phyloP scores from a whole-genome alignment of 2,888 invertebrate genomes.

The Drosophila suboccidentalis region DNA sequence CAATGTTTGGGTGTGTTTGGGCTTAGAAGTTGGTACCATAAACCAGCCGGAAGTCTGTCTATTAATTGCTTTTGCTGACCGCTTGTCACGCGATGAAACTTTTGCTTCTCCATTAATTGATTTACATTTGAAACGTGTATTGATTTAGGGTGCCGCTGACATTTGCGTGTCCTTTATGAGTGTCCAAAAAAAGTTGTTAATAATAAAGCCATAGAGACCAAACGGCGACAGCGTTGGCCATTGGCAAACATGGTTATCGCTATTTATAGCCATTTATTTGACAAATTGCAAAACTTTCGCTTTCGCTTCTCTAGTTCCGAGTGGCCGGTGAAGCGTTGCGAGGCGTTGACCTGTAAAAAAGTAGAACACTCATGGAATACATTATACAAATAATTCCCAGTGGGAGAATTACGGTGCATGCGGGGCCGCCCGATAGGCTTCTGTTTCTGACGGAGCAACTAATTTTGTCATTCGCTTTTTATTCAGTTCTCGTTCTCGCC shows the following conservation, averaged over 20 bases:
- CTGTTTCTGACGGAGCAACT: background rate
- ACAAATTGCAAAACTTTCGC: slow-evolving; percentile 69
- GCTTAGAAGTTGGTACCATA: slow-evolving; percentile 6
- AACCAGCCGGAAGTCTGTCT: slow-evolving; percentile 51
- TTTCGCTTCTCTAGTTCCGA: slow-evolving; percentile 37
- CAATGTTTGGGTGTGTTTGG: slow-evolving; percentile 55
- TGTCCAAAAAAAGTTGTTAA: slow-evolving; percentile 10
- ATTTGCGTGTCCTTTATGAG: slow-evolving; percentile 58
- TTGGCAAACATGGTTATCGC: slow-evolving; percentile 37
- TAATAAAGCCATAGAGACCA: slow-evolving; percentile 38
- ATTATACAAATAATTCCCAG: slow-evolving; percentile 59
- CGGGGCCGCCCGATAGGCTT: background rate
- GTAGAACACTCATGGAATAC: slow-evolving; percentile 59
- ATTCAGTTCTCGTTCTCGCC: background rate
- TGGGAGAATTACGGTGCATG: slow-evolving; percentile 16
- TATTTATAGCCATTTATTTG: slow-evolving; percentile 67
- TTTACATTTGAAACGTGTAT: slow-evolving; percentile 70
- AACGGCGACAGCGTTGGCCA: background rate
- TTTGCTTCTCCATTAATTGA: slow-evolving; percentile 67
- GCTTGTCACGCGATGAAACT: slow-evolving; percentile 58
- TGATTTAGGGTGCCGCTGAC: slow-evolving; percentile 67
- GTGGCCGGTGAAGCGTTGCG: slow-evolving; percentile 50
- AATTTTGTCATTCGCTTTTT: slow-evolving; percentile 22
- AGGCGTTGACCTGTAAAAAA: slow-evolving; percentile 72
- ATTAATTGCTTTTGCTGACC: slow-evolving; percentile 69